Percentiles rank a stretch among this genome's conserved stretches.
phyloP scores from a whole-genome alignment of 1,140 invertebrate genomes.

The Wiebesia pumilae region DNA sequence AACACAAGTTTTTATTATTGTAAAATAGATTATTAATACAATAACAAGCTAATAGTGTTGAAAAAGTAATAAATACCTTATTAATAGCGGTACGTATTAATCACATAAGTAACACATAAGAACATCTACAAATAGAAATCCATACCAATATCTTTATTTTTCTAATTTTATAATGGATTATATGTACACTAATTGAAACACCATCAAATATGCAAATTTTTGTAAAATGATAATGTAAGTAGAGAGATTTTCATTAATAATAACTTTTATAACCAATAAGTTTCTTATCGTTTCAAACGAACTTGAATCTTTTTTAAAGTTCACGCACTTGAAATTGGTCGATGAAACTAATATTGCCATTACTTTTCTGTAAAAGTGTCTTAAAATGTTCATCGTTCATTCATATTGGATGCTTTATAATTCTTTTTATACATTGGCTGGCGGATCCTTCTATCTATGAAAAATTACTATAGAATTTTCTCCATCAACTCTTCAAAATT shows the following conservation, averaged over 20 bases:
- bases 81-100: too few relatives aligned
- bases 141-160: too few relatives aligned
- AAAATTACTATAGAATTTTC: background rate
- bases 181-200: too few relatives aligned
- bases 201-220: too few relatives aligned
- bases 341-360: slow-evolving; percentile 14
- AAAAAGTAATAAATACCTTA: too few relatives aligned
- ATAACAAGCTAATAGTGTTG: too few relatives aligned
- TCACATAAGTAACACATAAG: too few relatives aligned
- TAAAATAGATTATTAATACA: too few relatives aligned
- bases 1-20: too few relatives aligned
- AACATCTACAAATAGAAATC: too few relatives aligned
- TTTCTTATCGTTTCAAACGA: slow-evolving; percentile 25
- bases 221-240: too few relatives aligned
- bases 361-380: background rate
- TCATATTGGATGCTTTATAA: background rate
- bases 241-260: slow-evolving; percentile 25
- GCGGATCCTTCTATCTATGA: background rate
- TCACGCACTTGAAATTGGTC: slow-evolving; percentile 44
- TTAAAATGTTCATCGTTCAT: background rate
- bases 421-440: background rate
- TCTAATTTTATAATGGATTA: too few relatives aligned
- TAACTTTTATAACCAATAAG: slow-evolving; percentile 19
- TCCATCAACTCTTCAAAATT: background rate
- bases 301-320: slow-evolving; percentile 31